phyloP scores from a whole-genome alignment of 2,888 invertebrate species.

The Tipula unca region DNA sequence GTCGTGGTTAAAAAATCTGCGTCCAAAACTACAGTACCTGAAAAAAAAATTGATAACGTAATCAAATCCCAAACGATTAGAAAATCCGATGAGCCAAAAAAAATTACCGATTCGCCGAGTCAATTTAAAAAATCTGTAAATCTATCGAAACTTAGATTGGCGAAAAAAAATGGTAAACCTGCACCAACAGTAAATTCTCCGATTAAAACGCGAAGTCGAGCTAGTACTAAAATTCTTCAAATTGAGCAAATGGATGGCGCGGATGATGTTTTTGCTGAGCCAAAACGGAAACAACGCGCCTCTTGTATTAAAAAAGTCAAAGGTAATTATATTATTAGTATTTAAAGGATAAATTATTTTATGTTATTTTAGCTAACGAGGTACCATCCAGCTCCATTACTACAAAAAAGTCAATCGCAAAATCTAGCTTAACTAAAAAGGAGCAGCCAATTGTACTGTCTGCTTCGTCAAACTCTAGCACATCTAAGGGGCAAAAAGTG shows the following conservation, averaged over 20 bases:
- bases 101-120: neutral
- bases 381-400: neutral
- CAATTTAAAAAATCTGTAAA: neutral
- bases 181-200: neutral
- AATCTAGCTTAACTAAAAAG: neutral
- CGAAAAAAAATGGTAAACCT: neutral
- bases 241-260: neutral
- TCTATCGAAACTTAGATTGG: neutral
- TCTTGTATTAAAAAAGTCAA: constrained; percentile 20
- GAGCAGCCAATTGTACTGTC: neutral
- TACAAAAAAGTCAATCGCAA: neutral
- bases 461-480: neutral
- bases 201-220: neutral
- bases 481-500: neutral
- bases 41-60: no score
- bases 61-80: no score
- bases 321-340: no score
- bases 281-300: neutral
- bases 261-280: neutral
- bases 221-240: neutral
- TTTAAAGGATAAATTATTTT: neutral
- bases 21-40: no score
- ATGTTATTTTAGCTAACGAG: neutral
- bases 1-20: no score
- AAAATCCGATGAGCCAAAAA: no score